Evolutionary conservation across 2,888 invertebrate species (phyloP).

Genomic region (Dicyrtomina minuta): DNA sequence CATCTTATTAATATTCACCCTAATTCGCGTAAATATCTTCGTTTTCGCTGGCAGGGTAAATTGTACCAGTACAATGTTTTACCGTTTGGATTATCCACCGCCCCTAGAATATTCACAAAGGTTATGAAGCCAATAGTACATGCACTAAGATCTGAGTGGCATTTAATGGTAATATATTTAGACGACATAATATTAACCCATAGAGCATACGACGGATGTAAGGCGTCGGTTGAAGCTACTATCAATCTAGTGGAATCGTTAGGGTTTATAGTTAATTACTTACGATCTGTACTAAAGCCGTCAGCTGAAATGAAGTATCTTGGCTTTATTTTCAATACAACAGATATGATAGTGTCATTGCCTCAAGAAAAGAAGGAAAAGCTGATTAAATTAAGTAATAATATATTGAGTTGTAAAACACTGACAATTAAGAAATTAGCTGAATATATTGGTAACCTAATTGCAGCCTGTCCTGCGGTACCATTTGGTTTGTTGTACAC

Average conservation of each 20-base stretch:
- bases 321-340: slow-evolving; percentile 23
- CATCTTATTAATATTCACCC: slow-evolving; percentile 20
- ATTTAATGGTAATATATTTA: slow-evolving; percentile 25
- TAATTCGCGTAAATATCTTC: slow-evolving; percentile 23
- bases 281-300: background rate
- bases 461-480: slow-evolving; percentile 18
- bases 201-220: background rate
- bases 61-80: slow-evolving; percentile 29
- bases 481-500: too few relatives aligned
- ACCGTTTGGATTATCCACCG: slow-evolving; percentile 32
- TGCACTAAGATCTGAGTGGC: slow-evolving; percentile 13
- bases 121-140: slow-evolving; percentile 27
- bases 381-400: background rate
- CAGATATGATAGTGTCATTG: background rate
- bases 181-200: slow-evolving; percentile 33
- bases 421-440: background rate
- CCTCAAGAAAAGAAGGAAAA: background rate
- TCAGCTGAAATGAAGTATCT: slow-evolving; percentile 2
- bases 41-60: slow-evolving; percentile 25
- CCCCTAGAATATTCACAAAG: slow-evolving; percentile 37
- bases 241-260: background rate
- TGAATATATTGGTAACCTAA: slow-evolving; percentile 1
- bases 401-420: background rate
- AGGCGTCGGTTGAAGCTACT: background rate
- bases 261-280: slow-evolving; percentile 11